Evolutionary conservation across 1,140 invertebrate genomes (phyloP), one percentile per base, ranked within the genome.

Genomic region (Ostrea denselamellosa): DNA sequence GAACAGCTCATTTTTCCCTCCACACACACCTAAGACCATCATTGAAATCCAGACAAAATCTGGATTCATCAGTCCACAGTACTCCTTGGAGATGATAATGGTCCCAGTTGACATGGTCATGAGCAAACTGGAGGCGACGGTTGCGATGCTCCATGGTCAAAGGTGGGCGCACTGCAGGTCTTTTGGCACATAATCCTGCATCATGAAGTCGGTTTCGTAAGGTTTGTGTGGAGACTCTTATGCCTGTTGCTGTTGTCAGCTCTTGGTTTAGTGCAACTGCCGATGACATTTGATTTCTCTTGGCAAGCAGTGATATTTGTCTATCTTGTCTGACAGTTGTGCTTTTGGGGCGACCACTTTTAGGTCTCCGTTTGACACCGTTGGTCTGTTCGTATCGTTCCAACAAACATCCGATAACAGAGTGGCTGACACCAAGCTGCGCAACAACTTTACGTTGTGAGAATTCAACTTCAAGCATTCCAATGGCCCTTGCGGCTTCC

Each of bases 1-100:
- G 9, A 71, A 34, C 14, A 17, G 9, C 58, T 62, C 58, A 12
- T 62, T 62, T 14, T 62, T n/a, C 83, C 84, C 86, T 85, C 65
- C 65, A 87, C 3, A 89, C 68, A 28, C 86, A 28, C 19, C 34
- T 56, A 14, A 83, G 65, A 14, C 88, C 82, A 53, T 87, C 83
- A 44, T 86, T 86, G 54, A 87, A 89, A 22, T 87, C 86, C 14
- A 87, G 44, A 82, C 83, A 87, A 83, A 85, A 87, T 44, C 83
- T 81, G 14, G 83, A 89, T 84, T 82, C 86, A 89, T 87, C 65
- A 52, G 86, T 83, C 65, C 71, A 89, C 0, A 89, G 17, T 28
- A 85, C 83, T 25, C 56, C 54, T 52, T 58, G 12, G 34, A 62
- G 25, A 28, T 25, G 85, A 34, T 65, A 58, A 14, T 4, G 19